Conservation (phyloP, 2,888 invertebrate genomes). For the Thera britannica region DNA sequence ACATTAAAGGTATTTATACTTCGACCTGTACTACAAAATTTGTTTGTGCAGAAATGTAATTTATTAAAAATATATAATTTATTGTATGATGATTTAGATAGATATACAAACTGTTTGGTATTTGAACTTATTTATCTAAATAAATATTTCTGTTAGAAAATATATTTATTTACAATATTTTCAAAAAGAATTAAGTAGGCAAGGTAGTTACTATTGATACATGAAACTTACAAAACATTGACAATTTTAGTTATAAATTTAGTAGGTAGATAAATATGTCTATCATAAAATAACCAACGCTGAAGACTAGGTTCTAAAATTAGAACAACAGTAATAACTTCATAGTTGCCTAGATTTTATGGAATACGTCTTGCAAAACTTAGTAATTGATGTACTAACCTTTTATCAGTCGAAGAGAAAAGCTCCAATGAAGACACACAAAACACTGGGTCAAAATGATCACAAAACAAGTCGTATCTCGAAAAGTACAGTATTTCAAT, state of each 20-base stretch:
- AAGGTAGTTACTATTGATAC: no score
- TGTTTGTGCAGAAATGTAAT: no score
- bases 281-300: slow-evolving; percentile 28
- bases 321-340: slow-evolving; percentile 52
- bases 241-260: neutral
- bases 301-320: slow-evolving; percentile 55
- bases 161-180: no score
- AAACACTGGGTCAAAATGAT: slow-evolving; percentile 56
- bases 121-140: no score
- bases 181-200: no score
- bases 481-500: slow-evolving; percentile 62
- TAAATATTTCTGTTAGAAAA: no score
- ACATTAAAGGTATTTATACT: no score
- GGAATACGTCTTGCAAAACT: neutral
- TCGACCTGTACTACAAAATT: no score
- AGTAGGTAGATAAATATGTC: neutral
- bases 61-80: no score
- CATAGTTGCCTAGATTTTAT: slow-evolving; percentile 1
- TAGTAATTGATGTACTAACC: slow-evolving; percentile 52
- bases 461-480: slow-evolving; percentile 66
- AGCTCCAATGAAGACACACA: slow-evolving; percentile 57
- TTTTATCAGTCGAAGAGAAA: slow-evolving; percentile 52
- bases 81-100: no score
- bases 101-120: no score
- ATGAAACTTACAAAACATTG: no score